Evolutionary conservation across 2,797 vertebrate species (phyloP).

Genomic region (Hafferia zeledoni): DNA sequence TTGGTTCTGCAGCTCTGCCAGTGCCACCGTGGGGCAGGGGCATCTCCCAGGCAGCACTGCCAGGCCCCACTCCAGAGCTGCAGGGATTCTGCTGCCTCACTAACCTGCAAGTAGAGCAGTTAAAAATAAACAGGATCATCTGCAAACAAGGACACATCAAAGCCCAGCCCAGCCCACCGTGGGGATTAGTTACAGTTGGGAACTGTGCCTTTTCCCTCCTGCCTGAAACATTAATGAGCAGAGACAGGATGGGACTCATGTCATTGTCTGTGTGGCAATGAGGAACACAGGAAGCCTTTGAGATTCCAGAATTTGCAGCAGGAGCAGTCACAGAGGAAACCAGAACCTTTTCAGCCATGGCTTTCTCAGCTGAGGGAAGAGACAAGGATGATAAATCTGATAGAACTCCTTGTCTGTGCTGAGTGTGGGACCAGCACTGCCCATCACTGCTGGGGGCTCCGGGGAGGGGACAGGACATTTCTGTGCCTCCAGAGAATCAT

Average conservation of each 20-base stretch:
- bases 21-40: fast-evolving
- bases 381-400: fast-evolving
- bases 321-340: fast-evolving
- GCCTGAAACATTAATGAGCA: not conserved
- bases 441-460: fast-evolving
- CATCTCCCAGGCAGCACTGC: not conserved
- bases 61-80: not conserved
- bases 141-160: not conserved
- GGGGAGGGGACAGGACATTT: not conserved
- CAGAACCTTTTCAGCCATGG: not conserved
- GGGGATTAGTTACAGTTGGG: not conserved
- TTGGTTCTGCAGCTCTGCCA: not conserved
- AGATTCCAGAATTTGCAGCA: not conserved
- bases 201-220: not conserved
- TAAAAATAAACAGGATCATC: conserved; percentile 24
- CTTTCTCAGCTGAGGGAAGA: not conserved
- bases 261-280: fast-evolving
- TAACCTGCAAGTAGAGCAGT: not conserved
- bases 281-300: not conserved
- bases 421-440: not conserved
- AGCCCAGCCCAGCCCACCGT: not conserved
- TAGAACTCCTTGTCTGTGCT: not conserved
- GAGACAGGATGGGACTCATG: not conserved
- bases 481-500: not conserved
- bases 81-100: not conserved